Conservation (phyloP, 2,888 invertebrate genomes). For the Pterostichus niger region DNA sequence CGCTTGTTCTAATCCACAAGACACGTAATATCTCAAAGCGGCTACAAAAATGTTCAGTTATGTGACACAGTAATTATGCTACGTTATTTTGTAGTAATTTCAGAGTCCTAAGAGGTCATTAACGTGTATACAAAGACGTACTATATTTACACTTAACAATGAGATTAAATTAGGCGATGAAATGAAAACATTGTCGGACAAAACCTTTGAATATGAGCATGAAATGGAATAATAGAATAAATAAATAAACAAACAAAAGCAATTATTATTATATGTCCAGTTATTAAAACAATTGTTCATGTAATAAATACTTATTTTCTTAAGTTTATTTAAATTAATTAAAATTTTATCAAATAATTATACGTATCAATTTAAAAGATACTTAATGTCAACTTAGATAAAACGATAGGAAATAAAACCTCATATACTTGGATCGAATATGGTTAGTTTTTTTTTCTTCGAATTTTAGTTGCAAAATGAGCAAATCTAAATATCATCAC, state of each 20-base stretch:
- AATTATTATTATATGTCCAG: neutral
- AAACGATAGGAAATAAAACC: too few species aligned
- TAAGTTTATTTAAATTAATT: too few species aligned
- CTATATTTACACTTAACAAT: neutral
- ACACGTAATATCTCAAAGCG: neutral
- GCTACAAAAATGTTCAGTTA: slow-evolving; percentile 47
- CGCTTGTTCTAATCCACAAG: slow-evolving; percentile 8
- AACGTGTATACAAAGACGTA: slow-evolving; percentile 19
- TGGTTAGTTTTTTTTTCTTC: too few species aligned
- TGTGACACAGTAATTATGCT: slow-evolving; percentile 42
- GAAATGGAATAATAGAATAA: neutral
- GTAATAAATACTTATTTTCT: too few species aligned
- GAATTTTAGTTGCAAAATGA: too few species aligned
- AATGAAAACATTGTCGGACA: slow-evolving; percentile 21
- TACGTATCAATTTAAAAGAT: too few species aligned
- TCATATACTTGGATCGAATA: too few species aligned
- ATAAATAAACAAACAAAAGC: neutral
- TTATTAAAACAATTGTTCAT: too few species aligned
- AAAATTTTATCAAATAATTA: too few species aligned
- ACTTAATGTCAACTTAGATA: too few species aligned
- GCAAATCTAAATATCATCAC: too few species aligned
- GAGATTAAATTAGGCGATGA: slow-evolving; percentile 40
- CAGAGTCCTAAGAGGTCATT: slow-evolving; percentile 30
- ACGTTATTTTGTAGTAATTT: slow-evolving; percentile 38
- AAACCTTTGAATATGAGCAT: slow-evolving; percentile 19